A percentile compares a stretch with the other conserved stretches of the same genome.
These are phyloP conservation scores for Hexactinellida sp. DNA, from an alignment of 37 sponge, comb jelly and placozoan species.

Conservation along the genomic window DNA sequence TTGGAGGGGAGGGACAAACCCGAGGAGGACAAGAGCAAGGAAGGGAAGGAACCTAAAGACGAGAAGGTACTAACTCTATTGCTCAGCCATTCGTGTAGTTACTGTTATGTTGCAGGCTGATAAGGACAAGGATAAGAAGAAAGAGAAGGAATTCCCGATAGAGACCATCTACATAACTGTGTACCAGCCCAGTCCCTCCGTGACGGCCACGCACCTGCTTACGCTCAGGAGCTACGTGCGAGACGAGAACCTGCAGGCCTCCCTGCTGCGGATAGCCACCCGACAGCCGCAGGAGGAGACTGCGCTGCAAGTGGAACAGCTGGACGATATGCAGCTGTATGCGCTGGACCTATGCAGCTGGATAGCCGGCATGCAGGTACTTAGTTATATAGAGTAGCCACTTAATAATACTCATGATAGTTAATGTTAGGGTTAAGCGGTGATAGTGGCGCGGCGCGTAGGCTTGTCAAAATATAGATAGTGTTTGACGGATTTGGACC, in stretches of 20 bases:
- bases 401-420: too few species aligned
- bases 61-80: not conserved
- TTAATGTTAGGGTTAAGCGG: too few species aligned
- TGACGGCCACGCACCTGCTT: not conserved
- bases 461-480: too few species aligned
- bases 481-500: too few species aligned
- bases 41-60: not conserved
- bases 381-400: too few species aligned
- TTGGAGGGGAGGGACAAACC: not conserved
- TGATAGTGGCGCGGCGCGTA: too few species aligned
- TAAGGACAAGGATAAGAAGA: not conserved
- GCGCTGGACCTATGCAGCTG: not conserved
- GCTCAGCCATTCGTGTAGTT: too few species aligned
- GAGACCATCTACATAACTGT: not conserved
- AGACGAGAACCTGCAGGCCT: not conserved
- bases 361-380: conserved; percentile 2
- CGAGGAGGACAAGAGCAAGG: not conserved
- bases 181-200: not conserved
- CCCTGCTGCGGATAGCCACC: not conserved
- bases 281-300: not conserved
- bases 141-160: conserved; percentile 3
- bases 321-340: conserved; percentile 1
- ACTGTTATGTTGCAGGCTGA: too few species aligned
- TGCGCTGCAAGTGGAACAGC: not conserved
- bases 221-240: not conserved